Conservation (phyloP, 2,797 vertebrate genomes). For the Oophaga sylvatica region DNA sequence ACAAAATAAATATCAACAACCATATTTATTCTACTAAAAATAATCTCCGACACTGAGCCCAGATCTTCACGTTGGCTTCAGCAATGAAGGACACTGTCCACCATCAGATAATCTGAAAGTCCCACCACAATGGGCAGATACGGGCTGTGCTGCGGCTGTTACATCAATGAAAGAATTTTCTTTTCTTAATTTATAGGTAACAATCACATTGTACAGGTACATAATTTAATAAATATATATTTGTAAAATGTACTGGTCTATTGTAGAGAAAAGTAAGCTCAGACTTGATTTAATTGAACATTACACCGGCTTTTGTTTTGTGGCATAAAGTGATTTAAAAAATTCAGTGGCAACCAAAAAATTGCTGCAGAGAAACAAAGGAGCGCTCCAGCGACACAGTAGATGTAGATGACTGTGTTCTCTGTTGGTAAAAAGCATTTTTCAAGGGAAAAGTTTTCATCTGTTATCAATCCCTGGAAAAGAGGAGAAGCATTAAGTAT, state of each 20-base stretch:
- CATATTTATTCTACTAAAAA: slow-evolving; percentile 29
- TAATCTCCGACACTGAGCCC: background rate
- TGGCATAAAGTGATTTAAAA: slow-evolving; percentile 82
- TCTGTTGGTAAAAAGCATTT: slow-evolving; percentile 93
- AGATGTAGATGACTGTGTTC: slow-evolving; percentile 83
- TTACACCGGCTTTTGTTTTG: slow-evolving; percentile 81
- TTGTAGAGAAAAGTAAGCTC: slow-evolving; percentile 66
- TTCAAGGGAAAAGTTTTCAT: slow-evolving; percentile 79
- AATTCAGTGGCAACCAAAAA: slow-evolving; percentile 75
- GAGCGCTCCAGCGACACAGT: slow-evolving; percentile 73
- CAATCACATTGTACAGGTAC: slow-evolving; percentile 74
- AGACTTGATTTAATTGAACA: background rate
- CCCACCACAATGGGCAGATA: slow-evolving; percentile 11
- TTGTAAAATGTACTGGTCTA: slow-evolving; percentile 69
- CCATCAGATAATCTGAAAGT: slow-evolving; percentile 12
- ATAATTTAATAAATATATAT: slow-evolving; percentile 74
- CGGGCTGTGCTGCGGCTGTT: slow-evolving; percentile 50
- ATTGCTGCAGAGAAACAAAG: slow-evolving; percentile 74
- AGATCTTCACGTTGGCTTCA: background rate
- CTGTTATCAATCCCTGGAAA: slow-evolving; percentile 83
- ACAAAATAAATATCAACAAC: slow-evolving; percentile 37
- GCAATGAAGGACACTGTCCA: background rate
- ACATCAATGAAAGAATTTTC: slow-evolving; percentile 44
- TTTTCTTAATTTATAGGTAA: slow-evolving; percentile 58
- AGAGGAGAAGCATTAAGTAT: slow-evolving; percentile 41